phyloP scores from a whole-genome alignment of 2,888 invertebrate genomes.

The Archips crataeganus region DNA sequence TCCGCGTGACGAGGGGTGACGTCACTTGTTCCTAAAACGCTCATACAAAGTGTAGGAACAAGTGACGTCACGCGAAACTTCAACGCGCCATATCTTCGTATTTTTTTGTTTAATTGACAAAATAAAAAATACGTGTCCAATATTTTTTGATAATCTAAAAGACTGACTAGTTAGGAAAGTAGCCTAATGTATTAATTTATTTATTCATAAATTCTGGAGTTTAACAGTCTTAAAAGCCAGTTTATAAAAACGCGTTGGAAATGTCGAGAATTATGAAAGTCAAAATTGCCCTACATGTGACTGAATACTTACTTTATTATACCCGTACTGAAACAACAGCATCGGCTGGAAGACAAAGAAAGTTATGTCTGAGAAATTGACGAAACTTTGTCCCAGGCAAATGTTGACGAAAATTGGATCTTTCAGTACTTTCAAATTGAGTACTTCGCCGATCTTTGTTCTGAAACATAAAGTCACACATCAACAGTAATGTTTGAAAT shows the following conservation, averaged over 20 bases:
- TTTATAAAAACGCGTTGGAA: not conserved
- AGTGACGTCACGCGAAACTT: no score
- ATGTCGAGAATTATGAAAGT: not conserved
- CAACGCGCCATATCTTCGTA: no score
- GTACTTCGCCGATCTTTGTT: conserved; percentile 60
- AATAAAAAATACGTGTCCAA: no score
- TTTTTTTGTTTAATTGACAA: no score
- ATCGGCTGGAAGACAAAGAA: conserved; percentile 88
- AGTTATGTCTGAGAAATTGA: conserved; percentile 87
- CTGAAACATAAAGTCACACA: conserved; percentile 53
- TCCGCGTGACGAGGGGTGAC: no score
- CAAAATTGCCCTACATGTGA: conserved; percentile 11
- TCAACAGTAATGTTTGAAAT: not conserved
- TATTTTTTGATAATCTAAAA: no score
- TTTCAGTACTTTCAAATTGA: conserved; percentile 80
- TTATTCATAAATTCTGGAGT: no score
- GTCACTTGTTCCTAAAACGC: no score
- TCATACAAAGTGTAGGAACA: no score
- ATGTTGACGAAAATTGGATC: conserved; percentile 86
- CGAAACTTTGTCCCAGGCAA: conserved; percentile 86
- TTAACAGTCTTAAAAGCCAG: not conserved
- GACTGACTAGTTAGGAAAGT: no score
- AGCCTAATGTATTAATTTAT: no score
- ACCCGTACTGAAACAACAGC: conserved; percentile 85
- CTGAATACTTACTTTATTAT: conserved; percentile 63